A percentile compares a stretch with the other conserved stretches of the same genome.
phyloP scores from a whole-genome alignment of 1,140 invertebrate species.

The Bilobella aurantiaca region DNA sequence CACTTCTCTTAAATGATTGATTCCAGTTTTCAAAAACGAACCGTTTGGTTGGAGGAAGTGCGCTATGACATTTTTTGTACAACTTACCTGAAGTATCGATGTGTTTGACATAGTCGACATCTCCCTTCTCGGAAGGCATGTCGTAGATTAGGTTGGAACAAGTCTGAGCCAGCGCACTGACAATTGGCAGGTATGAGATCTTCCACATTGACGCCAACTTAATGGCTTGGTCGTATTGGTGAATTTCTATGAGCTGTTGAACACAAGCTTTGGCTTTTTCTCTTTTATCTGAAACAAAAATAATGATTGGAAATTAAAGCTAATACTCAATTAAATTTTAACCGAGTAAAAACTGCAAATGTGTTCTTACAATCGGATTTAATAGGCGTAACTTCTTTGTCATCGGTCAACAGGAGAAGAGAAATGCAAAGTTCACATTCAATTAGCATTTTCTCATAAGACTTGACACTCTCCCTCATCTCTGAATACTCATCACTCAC shows the following conservation, averaged over 20 bases:
- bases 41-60: slow-evolving; percentile 24
- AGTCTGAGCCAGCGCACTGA: slow-evolving; percentile 9
- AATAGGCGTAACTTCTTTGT: slow-evolving; percentile 6
- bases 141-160: slow-evolving; percentile 17
- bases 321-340: background rate
- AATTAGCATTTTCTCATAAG: slow-evolving; percentile 17
- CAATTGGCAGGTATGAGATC: slow-evolving; percentile 5
- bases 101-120: slow-evolving; percentile 29
- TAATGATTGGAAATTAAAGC: background rate
- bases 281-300: slow-evolving; percentile 13
- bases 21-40: no score
- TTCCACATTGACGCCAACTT: slow-evolving; percentile 24
- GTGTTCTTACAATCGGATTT: slow-evolving; percentile 16
- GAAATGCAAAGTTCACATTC: slow-evolving; percentile 20
- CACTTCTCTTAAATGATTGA: no score
- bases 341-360: background rate
- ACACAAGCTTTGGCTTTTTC: slow-evolving; percentile 15
- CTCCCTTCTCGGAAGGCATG: slow-evolving; percentile 16
- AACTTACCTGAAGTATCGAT: no score
- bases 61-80: no score
- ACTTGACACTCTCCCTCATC: slow-evolving; percentile 9
- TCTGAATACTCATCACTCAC: background rate
- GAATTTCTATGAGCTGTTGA: slow-evolving; percentile 9
- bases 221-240: slow-evolving; percentile 29
- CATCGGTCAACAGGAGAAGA: background rate